phyloP scores from a whole-genome alignment of 2,888 invertebrate species.

The Notodonta ziczac region DNA sequence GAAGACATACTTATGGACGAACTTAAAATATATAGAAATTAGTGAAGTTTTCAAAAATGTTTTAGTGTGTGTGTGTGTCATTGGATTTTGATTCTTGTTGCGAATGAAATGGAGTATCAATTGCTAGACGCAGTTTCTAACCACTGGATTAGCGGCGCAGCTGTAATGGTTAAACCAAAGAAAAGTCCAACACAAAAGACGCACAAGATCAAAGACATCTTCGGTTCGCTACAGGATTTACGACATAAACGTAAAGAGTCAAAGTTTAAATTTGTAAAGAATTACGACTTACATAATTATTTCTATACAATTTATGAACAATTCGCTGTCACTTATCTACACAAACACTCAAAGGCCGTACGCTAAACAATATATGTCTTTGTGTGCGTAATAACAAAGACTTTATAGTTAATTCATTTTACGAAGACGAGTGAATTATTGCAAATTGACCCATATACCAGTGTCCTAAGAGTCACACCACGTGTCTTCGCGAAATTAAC shows the following conservation, averaged over 20 bases:
- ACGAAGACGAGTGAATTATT: too few relatives aligned
- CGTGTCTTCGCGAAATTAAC: too few relatives aligned
- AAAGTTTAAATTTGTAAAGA: constrained; percentile 3
- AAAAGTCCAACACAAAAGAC: constrained; percentile 62
- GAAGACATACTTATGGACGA: neutral
- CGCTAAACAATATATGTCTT: neutral
- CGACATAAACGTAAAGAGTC: constrained; percentile 49
- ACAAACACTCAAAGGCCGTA: neutral
- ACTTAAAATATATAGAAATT: neutral
- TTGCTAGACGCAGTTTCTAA: constrained; percentile 34
- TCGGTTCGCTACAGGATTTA: constrained; percentile 60
- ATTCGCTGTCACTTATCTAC: neutral
- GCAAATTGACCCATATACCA: neutral
- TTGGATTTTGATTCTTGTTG: constrained; percentile 14
- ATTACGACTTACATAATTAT: neutral
- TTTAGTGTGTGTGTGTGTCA: constrained; percentile 10
- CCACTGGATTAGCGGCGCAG: constrained; percentile 22
- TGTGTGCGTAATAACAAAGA: neutral
- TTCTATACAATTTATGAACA: neutral
- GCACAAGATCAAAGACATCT: constrained; percentile 56
- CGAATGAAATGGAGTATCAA: constrained; percentile 41
- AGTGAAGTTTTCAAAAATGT: neutral
- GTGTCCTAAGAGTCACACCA: too few relatives aligned
- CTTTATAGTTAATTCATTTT: too few relatives aligned
- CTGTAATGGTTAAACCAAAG: constrained; percentile 37